phyloP scores from a whole-genome alignment of 2,113 vertebrate genomes.

The Nymphicus hollandicus region DNA sequence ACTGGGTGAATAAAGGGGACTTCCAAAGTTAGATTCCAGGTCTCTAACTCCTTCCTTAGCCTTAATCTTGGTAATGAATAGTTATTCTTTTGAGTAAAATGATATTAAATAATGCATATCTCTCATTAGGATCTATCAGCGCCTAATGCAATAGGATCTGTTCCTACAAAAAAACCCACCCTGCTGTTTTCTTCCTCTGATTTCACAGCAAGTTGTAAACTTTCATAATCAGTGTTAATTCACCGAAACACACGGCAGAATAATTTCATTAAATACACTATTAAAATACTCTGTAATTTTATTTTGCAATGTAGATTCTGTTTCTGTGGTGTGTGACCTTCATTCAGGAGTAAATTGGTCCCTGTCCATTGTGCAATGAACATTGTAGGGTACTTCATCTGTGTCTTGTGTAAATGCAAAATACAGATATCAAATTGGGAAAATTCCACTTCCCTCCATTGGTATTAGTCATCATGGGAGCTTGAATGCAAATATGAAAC shows the following conservation, averaged over 20 bases:
- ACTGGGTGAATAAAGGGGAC: not conserved
- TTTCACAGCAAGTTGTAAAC: not conserved
- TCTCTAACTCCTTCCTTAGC: not conserved
- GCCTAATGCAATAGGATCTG: rapidly evolving
- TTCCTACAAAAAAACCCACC: not conserved
- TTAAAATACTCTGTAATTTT: not conserved
- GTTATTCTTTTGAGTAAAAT: not conserved
- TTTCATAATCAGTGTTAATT: not conserved
- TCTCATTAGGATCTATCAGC: not conserved
- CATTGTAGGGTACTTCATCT: not conserved
- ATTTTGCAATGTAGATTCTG: not conserved
- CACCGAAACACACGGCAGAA: not conserved
- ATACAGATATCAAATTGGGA: slow-evolving; percentile 30
- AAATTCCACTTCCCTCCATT: slow-evolving; percentile 41
- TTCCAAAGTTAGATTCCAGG: not conserved
- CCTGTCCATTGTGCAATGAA: not conserved
- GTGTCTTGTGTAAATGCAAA: slow-evolving; percentile 8
- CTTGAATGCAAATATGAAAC: slow-evolving; percentile 41
- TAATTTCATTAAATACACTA: not conserved
- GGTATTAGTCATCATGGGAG: slow-evolving; percentile 36
- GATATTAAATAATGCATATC: rapidly evolving
- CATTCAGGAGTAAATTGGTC: not conserved
- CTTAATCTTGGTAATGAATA: not conserved
- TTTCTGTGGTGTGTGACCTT: not conserved
- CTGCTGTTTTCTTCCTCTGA: not conserved